A percentile compares a stretch with the other conserved stretches of the same genome.
Conservation (phyloP, 2,888 invertebrate species). For the Octodonta nipae region DNA sequence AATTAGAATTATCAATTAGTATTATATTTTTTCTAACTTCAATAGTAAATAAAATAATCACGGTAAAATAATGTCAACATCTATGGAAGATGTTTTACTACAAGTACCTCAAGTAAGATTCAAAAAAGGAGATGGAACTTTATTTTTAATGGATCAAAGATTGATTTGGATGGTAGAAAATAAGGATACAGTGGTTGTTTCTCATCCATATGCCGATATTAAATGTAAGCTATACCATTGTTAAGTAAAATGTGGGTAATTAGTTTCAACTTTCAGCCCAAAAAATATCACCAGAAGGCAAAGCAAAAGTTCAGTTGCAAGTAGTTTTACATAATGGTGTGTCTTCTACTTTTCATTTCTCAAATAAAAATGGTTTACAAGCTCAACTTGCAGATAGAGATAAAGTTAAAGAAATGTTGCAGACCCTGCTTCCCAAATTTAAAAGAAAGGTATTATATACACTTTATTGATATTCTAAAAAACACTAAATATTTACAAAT, state of each 20-base stretch:
- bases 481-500: too few relatives aligned
- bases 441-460: slow-evolving; percentile 62
- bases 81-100: slow-evolving; percentile 87
- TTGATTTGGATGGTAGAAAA: slow-evolving; percentile 94
- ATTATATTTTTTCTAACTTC: too few relatives aligned
- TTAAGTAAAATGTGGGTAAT: neutral
- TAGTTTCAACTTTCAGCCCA: slow-evolving; percentile 40
- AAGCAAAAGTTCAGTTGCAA: slow-evolving; percentile 95
- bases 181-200: slow-evolving; percentile 80
- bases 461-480: too few relatives aligned
- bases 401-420: slow-evolving; percentile 80
- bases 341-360: slow-evolving; percentile 95
- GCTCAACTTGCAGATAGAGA: slow-evolving; percentile 83
- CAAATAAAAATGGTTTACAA: slow-evolving; percentile 68
- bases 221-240: slow-evolving; percentile 73
- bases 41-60: too few relatives aligned
- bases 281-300: slow-evolving; percentile 93
- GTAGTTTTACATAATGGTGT: slow-evolving; percentile 86
- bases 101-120: slow-evolving; percentile 85
- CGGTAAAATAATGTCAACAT: slow-evolving; percentile 70
- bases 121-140: slow-evolving; percentile 90
- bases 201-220: slow-evolving; percentile 88
- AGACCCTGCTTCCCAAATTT: slow-evolving; percentile 84
- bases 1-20: too few relatives aligned
- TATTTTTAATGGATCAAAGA: slow-evolving; percentile 91